Evolutionary conservation across 30 jellyfish, hydroid and myxozoan species (phyloP), one percentile per base, ranked within the genome.

Genomic region (Thelohanellus kitauei): DNA sequence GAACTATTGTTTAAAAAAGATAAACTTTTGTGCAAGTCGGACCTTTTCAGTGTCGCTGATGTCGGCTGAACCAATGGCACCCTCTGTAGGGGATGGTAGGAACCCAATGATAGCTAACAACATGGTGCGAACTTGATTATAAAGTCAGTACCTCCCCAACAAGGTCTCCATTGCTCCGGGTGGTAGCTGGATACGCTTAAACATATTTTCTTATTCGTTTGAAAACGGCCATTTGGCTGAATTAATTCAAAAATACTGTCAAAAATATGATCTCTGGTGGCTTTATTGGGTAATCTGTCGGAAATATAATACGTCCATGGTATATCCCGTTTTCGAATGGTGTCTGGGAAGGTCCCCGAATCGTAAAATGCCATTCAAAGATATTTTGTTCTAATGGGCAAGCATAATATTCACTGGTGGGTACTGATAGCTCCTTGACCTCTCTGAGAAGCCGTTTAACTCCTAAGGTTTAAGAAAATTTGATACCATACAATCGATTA

Each of bases 151-250:
- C 98, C 65, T 47, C 98, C 66, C 98, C 98, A 80, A 4, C 89
- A 80, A 38, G 98, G 98, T 66, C 65, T 88, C 98, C 98, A 80
- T 23, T 83, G 58, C 44, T 80, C 98, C 17, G 98, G 98, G 49
- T 80, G 98, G 34, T 62, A 87, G 0, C 85, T 87, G 3, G 98
- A 80, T 87, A 64, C 65, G 41, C 89, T 62, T 0, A 80, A 41
- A 38, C 98, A 80, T 0, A 80, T 80, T 32, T 63, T 64, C 63
- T 80, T 57, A 20, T 89, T 89, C 37, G 51, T 47, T 22, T 80
- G 85, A 65, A 80, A 80, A 23, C 98, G 39, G 17, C 98, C 98
- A 64, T 80, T 80, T 0, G 98, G 86, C 98, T 80, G 33, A 12
- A 43, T 10, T 23, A 34, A 46, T 12, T 31, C 19, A 10, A 13